Percentiles rank a stretch among this genome's conserved stretches.
These are phyloP conservation scores for Tragelaphus oryx DNA, from an alignment of 2,797 vertebrate genomes.

Conservation along the genomic window DNA sequence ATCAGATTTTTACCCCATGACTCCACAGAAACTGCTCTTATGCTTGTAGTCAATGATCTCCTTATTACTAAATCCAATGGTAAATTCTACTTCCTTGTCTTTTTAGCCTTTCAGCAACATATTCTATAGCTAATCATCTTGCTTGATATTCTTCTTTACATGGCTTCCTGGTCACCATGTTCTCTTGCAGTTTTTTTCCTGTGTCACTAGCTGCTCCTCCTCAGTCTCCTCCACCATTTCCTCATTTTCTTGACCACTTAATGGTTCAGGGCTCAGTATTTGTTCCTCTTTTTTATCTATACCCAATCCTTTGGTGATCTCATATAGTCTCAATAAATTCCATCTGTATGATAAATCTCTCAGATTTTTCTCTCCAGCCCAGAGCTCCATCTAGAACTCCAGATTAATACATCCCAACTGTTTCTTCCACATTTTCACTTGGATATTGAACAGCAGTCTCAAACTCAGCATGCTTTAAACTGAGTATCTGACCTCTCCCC, in stretches of 20 bases:
- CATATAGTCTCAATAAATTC: conserved; percentile 8
- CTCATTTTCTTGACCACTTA: background rate
- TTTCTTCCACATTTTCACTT: background rate
- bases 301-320: background rate
- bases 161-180: background rate
- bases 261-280: background rate
- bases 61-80: background rate
- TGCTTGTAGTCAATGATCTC: background rate
- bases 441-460: background rate
- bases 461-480: background rate
- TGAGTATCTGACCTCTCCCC: background rate
- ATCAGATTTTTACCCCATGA: background rate
- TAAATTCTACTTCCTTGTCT: background rate
- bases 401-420: background rate
- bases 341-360: background rate
- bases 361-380: conserved; percentile 2
- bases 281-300: background rate
- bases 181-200: background rate
- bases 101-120: background rate
- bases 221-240: background rate
- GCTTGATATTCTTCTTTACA: background rate
- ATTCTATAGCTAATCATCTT: background rate
- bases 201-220: background rate
- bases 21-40: background rate
- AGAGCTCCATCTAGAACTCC: background rate